Conservation (phyloP, 2,113 vertebrate species). For the Chelonoidis abingdonii region DNA sequence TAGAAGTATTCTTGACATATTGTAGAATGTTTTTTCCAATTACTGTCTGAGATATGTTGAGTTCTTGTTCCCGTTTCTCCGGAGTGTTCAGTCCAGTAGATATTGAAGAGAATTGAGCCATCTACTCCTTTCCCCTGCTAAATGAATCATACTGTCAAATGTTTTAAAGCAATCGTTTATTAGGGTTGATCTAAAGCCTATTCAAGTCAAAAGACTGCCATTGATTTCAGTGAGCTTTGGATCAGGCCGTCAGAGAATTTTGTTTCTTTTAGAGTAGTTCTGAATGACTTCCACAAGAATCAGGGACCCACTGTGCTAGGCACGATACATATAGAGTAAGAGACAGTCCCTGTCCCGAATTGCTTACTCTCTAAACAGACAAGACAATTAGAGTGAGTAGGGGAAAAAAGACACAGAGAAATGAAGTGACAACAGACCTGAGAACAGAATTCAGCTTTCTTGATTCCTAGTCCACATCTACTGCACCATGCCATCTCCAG, state of each 20-base stretch:
- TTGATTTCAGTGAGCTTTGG: not conserved
- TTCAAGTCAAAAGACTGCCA: not conserved
- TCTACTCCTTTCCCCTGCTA: constrained; percentile 11
- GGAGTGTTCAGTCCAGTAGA: not conserved
- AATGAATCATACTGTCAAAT: constrained; percentile 25
- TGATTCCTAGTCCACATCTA: not conserved
- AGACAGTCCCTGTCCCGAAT: not conserved
- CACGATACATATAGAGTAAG: not conserved
- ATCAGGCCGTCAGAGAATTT: not conserved
- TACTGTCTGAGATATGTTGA: constrained; percentile 40
- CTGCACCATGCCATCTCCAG: not conserved
- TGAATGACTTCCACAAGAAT: not conserved
- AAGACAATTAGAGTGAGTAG: not conserved
- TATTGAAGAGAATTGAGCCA: constrained; percentile 23
- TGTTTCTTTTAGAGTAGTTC: not conserved
- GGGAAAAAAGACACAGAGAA: not conserved
- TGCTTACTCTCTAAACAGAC: not conserved
- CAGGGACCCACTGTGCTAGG: not conserved
- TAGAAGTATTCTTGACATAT: constrained; percentile 4
- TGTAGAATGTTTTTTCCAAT: constrained; percentile 9
- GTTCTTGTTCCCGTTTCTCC: constrained; percentile 21
- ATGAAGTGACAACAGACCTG: not conserved
- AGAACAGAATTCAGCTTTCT: not conserved
- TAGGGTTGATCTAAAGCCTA: constrained; percentile 22
- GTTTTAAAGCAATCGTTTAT: constrained; percentile 16